Evolutionary conservation across 2,113 vertebrate genomes (phyloP), one percentile per base, ranked within the genome.

Genomic region (Equus przewalskii): DNA sequence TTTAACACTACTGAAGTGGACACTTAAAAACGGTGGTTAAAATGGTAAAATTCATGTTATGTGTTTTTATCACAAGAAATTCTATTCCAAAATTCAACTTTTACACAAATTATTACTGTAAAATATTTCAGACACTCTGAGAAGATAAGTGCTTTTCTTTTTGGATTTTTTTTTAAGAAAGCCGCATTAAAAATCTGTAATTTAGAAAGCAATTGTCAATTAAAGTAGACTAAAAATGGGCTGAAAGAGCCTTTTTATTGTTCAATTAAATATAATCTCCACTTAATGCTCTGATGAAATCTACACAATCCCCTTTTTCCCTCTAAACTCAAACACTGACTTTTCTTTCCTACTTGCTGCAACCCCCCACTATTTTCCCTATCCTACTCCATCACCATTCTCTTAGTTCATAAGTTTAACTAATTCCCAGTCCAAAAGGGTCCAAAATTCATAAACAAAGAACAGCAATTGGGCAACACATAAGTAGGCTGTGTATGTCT

Each of bases 51-150:
- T 41, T 93, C 67, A 91, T 79, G 28, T 79, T 88, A 60, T 44
- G 14, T 80, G n/a, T 64, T 83, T 87, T 92, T 65, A 95, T 5
- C 70, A 89, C 7, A 89, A 91, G 91, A 83, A 51, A 46, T 69
- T 64, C 36, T 80, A 89, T 91, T 89, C 58, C 24, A 56, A 94
- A 89, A 76, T 86, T 92, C 44, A 16, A 51, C 72, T 95, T 96
- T 96, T 97, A 97, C 16, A 96, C 54, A 96, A 96, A 90, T 87
- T 84, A 95, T 72, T 94, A 93, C 70, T 95, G 81, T 72, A 93
- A 86, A 97, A 92, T 75, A 94, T 60, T 69, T 95, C 58, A 94
- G 69, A 96, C 41, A 95, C 54, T 94, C 36, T 80, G 28, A 89
- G 41, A 96, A 46, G 51, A 26, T 93, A 93, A 94, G 64, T 89